Percentiles rank a stretch among this genome's conserved stretches.
phyloP scores from a whole-genome alignment of 2,113 vertebrate species.

The Corythornis vintsioides region DNA sequence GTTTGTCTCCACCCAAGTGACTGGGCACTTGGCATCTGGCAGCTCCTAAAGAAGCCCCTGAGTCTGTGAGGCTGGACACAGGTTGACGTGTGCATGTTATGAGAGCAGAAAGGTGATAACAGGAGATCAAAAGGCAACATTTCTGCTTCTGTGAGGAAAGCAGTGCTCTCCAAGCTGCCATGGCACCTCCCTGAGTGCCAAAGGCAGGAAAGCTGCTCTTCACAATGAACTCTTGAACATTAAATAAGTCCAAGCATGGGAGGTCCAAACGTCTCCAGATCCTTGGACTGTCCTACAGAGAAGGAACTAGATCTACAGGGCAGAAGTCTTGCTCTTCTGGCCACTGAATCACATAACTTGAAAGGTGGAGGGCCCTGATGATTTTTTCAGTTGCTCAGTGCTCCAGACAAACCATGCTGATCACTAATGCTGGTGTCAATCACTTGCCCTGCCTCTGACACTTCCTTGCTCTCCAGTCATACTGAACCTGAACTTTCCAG shows the following conservation, averaged over 20 bases:
- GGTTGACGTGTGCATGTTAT: accelerated
- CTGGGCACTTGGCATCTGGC: not conserved
- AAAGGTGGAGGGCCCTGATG: not conserved
- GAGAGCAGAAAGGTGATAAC: not conserved
- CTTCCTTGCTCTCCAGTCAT: not conserved
- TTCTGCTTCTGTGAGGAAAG: not conserved
- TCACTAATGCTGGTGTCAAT: not conserved
- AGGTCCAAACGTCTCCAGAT: not conserved
- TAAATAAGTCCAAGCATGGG: not conserved
- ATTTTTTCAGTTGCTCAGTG: not conserved
- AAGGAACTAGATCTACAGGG: not conserved
- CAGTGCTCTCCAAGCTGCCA: not conserved
- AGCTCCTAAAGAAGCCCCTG: not conserved
- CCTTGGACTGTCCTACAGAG: not conserved
- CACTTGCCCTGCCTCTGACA: not conserved
- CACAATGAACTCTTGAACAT: not conserved
- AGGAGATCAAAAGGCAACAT: not conserved
- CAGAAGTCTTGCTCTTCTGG: not conserved
- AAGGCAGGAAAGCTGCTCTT: not conserved
- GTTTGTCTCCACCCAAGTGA: accelerated
- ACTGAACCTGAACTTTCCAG: not conserved
- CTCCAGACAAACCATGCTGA: not conserved
- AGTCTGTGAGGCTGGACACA: not conserved
- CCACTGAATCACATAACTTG: not conserved
- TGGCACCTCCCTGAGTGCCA: accelerated